Conservation (phyloP, 2,888 invertebrate species). For the Luperina testacea region DNA sequence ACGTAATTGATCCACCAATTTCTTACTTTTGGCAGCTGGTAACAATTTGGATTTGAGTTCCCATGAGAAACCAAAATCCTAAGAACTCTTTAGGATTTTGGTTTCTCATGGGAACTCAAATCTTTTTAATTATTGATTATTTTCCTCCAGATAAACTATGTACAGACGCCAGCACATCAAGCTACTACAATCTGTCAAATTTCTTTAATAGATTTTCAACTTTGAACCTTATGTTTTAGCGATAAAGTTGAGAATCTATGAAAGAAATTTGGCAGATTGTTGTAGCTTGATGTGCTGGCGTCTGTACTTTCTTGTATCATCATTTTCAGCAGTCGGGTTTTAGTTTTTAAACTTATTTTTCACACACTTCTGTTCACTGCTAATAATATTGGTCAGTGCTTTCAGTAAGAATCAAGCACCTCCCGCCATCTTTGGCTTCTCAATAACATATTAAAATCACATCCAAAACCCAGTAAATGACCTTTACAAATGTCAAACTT, state of each 20-base stretch:
- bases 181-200: no score
- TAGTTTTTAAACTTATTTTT: neutral
- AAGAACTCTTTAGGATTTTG: neutral
- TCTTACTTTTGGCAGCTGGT: neutral
- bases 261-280: no score
- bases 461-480: conserved; percentile 17
- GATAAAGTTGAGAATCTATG: no score
- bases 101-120: no score
- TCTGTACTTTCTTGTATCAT: no score
- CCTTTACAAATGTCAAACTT: conserved; percentile 41
- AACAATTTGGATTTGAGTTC: neutral
- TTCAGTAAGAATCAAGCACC: neutral
- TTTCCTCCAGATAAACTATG: neutral
- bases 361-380: neutral
- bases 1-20: neutral
- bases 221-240: no score
- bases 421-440: neutral
- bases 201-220: no score
- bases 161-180: no score
- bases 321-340: no score
- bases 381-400: neutral
- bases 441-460: neutral
- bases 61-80: neutral
- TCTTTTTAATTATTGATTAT: neutral
- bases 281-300: no score